Evolutionary conservation across 2,888 invertebrate species (phyloP).

Genomic region (Trichogramma dendrolimi): DNA sequence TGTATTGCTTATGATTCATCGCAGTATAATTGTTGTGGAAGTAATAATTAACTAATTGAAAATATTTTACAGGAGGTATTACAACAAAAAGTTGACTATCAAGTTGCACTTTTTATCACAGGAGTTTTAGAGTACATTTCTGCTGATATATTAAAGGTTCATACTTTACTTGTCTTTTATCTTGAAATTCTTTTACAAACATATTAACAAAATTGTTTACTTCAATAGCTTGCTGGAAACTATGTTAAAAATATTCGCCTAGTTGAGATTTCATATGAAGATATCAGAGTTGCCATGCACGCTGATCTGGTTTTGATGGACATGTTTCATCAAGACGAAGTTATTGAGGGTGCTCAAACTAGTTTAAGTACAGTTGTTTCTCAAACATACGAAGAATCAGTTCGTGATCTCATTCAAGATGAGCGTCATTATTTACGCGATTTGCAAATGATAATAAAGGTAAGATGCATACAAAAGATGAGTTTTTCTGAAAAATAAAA

Average conservation of each 20-base stretch:
- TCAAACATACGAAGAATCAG: constrained; percentile 86
- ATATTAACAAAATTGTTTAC: neutral
- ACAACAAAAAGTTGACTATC: constrained; percentile 78
- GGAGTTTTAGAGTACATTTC: constrained; percentile 94
- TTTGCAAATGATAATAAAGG: constrained; percentile 87
- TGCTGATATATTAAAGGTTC: constrained; percentile 84
- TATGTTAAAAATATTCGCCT: constrained; percentile 96
- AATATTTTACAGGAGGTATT: constrained; percentile 68
- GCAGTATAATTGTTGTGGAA: constrained; percentile 6
- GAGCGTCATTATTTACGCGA: constrained; percentile 93
- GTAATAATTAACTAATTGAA: constrained; percentile 8
- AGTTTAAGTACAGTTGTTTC: constrained; percentile 48
- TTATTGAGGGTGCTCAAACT: constrained; percentile 57
- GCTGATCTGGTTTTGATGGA: constrained; percentile 97
- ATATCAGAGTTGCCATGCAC: constrained; percentile 96
- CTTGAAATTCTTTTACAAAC: too few species aligned
- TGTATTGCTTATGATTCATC: neutral
- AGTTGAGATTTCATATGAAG: constrained; percentile 84
- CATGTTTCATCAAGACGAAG: constrained; percentile 86
- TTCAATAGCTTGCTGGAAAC: constrained; percentile 76
- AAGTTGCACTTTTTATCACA: constrained; percentile 84
- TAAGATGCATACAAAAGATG: constrained; percentile 23
- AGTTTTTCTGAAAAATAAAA: constrained; percentile 4
- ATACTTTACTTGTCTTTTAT: constrained; percentile 7
- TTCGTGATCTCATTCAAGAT: constrained; percentile 90